Base-by-base conservation (phyloP, 2,888 invertebrate genomes). In the Syritta pipiens region DNA sequence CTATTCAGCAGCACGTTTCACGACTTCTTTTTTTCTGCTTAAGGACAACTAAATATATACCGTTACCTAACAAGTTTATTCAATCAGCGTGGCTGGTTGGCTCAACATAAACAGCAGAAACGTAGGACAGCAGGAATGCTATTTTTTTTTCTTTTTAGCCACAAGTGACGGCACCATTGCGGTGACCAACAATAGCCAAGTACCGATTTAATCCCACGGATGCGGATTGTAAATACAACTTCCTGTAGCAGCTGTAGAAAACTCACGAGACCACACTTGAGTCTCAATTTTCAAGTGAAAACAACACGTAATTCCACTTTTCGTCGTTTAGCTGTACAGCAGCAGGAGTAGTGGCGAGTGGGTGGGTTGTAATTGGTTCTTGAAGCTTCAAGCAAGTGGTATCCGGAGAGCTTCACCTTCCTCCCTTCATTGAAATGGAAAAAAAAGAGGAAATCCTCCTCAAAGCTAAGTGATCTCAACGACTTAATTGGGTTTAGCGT, bases 401-500 rank as follows among this genome's bases (percentile, higher is more conserved):
- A 20, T 32, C 32, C n/a, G 32, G 10, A 32, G 6, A 14, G 37
- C 32, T 32, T 5, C 9, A 24, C 19, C 12, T 22, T 35, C 35
- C 12, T 14, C n/a, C n/a, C n/a, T n/a, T n/a, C 7, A 35, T 2
- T 24, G 20, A 9, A 14, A 22, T 10, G 32, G 32, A 14, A 0
- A 42, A 26, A 55, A 42, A 26, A 55, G 7, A 28, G 26, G 19
- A 40, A 55, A 42, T 42, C 40, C 40, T 42, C 28, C 10, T 55
- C 55, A 28, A 40, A 55, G 55, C 19, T 40, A 42, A 55, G 40
- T 26, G 55, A 55, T 55, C 55, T 55, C 37, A 42, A 55, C 40
- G 28, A 40, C 55, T 55, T 55, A 55, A 55, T 55, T 55, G 40
- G 55, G 40, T 42, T 55, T 42, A 26, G n/a, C 55, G 10, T 40